Conservation (phyloP, 2,797 vertebrate species). For the Podarcis lilfordi region DNA sequence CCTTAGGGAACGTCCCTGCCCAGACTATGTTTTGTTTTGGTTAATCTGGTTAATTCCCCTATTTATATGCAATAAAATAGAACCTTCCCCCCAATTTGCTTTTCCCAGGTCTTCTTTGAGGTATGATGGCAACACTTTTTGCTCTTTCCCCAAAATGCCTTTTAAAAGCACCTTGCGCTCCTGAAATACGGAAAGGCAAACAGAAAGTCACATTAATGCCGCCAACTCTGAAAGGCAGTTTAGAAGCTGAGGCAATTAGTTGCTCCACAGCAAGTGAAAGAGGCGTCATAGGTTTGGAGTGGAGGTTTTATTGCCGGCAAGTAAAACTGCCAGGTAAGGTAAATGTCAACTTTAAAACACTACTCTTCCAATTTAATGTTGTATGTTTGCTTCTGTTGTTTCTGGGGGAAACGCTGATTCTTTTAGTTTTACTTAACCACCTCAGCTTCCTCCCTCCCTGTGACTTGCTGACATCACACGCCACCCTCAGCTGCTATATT, state of each 20-base stretch:
- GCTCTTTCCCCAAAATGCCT: not conserved
- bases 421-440: constrained; percentile 15
- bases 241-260: constrained; percentile 24
- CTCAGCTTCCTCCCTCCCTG: not conserved
- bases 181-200: not conserved
- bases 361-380: constrained; percentile 19
- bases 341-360: constrained; percentile 31
- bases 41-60: no score
- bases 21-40: no score
- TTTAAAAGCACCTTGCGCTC: not conserved
- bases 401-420: constrained; percentile 10
- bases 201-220: not conserved
- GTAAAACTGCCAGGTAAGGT: constrained; percentile 18
- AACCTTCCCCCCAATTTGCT: no score
- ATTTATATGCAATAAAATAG: no score
- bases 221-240: constrained; percentile 11
- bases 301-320: constrained; percentile 19
- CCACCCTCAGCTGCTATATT: constrained; percentile 1
- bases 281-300: not conserved
- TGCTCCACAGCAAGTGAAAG: not conserved
- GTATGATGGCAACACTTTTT: not conserved
- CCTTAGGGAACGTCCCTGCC: no score
- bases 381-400: constrained; percentile 18
- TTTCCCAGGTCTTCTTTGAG: no score
- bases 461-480: not conserved